Base-by-base conservation (phyloP, 1,140 invertebrate genomes). In the Zaprionus ghesquierei region DNA sequence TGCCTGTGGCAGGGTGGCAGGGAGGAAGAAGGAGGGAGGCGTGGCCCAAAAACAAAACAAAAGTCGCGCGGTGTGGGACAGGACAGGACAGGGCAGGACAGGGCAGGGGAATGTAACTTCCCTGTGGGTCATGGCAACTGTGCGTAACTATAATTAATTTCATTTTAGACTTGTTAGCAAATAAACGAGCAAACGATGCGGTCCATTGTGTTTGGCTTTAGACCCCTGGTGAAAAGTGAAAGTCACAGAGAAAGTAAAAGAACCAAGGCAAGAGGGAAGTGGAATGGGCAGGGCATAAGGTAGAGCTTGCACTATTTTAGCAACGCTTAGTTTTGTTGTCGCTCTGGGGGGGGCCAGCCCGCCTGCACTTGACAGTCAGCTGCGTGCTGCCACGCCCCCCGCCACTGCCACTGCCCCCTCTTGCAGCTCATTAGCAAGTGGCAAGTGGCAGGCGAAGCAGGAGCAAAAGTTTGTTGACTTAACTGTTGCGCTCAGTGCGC, bases 141-240 rank as follows among this genome's bases (percentile, higher is more conserved):
- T 82, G 79, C 82, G 71, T 79, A 87, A 89, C 82, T 87, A 87
- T 87, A 82, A 87, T 87, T 87, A 87, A 87, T 87, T 89, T 87
- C 82, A 87, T 87, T 87, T 87, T 87, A 89, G 82, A 87, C 82
- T 79, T 86, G 84, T 87, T 87, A 82, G 82, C 82, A 87, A 87
- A 89, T 87, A 87, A 87, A 82, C 84, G 82, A 89, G 82, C 82
- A 86, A 86, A 86, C 82, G 82, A 87, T 87, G 82, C 62, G 84
- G 82, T 82, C 70, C 73, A 44, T 64, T 80, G 69, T 80, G 64
- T 69, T 79, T 69, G 61, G 54, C 68, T 62, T 51, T 60, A 69
- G 58, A 46, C 2, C 33, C 4, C 13, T 1, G n/a, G 12, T 15
- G 41, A 9, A 68, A 68, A 66, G 54, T 20, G 63, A 58, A 58